Evolutionary conservation across 1,140 invertebrate species (phyloP).

Genomic region (Andricus grossulariae): DNA sequence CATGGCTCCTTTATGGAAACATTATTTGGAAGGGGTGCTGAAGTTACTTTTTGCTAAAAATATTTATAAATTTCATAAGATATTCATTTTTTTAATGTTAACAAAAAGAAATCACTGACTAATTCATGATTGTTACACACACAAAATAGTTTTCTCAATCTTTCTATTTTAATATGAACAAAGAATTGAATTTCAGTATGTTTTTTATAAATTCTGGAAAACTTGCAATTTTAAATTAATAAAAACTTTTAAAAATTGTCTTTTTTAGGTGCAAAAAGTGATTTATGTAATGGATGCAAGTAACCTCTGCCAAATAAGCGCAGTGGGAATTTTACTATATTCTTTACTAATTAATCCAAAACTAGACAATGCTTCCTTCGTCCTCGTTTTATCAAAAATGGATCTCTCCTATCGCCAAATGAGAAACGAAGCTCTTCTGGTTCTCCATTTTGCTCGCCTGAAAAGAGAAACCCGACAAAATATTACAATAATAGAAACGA

Average conservation of each 20-base stretch:
- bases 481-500: conserved; percentile 83
- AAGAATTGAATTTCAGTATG: too few species aligned
- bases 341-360: conserved; percentile 83
- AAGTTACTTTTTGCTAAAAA: conserved; percentile 18
- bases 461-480: conserved; percentile 81
- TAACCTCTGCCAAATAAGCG: conserved; percentile 88
- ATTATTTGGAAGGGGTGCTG: conserved; percentile 81
- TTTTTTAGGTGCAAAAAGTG: conserved; percentile 75
- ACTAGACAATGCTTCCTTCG: conserved; percentile 80
- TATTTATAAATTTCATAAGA: conserved; percentile 1
- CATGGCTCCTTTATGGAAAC: conserved; percentile 87
- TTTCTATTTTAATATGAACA: too few species aligned
- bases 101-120: too few species aligned
- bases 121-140: too few species aligned
- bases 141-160: too few species aligned
- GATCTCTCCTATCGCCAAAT: conserved; percentile 89
- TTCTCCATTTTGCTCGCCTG: conserved; percentile 83
- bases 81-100: neutral
- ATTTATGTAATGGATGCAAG: conserved; percentile 87
- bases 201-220: too few species aligned
- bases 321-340: conserved; percentile 85
- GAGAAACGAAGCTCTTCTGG: conserved; percentile 87
- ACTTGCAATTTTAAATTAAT: too few species aligned
- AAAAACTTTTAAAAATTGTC: neutral
- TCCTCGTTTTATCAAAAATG: conserved; percentile 87